Evolutionary conservation across 2,113 vertebrate genomes (phyloP).

Genomic region (Anolis carolinensis): DNA sequence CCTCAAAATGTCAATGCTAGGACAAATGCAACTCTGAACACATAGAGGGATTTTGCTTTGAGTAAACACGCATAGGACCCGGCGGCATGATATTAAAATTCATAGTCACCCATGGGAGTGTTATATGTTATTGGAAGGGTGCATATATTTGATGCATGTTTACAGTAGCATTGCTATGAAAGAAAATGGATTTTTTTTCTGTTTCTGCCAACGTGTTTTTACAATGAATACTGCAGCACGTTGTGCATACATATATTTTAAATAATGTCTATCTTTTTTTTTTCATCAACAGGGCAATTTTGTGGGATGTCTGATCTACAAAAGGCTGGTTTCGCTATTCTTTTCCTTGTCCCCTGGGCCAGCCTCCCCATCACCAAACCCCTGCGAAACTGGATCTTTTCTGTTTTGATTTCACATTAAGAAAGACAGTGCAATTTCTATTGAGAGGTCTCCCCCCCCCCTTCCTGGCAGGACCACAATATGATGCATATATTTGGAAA

Average conservation of each 20-base stretch:
- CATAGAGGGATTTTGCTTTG: not conserved
- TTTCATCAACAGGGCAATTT: slow-evolving; percentile 3
- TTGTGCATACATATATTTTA: no score
- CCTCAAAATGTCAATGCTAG: not conserved
- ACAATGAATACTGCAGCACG: not conserved
- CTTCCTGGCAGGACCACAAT: slow-evolving; percentile 46
- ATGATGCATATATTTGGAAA: slow-evolving; percentile 68
- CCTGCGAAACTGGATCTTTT: slow-evolving; percentile 36
- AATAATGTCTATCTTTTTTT: not conserved
- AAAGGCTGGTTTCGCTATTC: slow-evolving; percentile 37
- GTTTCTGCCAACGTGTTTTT: slow-evolving; percentile 45
- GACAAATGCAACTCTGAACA: not conserved
- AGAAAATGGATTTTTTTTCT: slow-evolving; percentile 49
- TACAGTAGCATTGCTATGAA: slow-evolving; percentile 21
- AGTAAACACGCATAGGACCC: no score
- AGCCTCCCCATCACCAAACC: not conserved
- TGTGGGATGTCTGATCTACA: slow-evolving; percentile 43
- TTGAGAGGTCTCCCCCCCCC: slow-evolving; percentile 8
- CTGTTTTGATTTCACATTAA: slow-evolving; percentile 53
- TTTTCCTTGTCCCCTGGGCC: not conserved
- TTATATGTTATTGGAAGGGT: not conserved
- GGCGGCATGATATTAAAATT: not conserved
- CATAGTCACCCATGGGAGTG: slow-evolving; percentile 55
- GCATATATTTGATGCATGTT: not conserved
- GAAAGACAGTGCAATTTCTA: slow-evolving; percentile 54